These are phyloP conservation scores for Antheraea pernyi DNA, from an alignment of 1,140 invertebrate genomes.

Conservation along the genomic window DNA sequence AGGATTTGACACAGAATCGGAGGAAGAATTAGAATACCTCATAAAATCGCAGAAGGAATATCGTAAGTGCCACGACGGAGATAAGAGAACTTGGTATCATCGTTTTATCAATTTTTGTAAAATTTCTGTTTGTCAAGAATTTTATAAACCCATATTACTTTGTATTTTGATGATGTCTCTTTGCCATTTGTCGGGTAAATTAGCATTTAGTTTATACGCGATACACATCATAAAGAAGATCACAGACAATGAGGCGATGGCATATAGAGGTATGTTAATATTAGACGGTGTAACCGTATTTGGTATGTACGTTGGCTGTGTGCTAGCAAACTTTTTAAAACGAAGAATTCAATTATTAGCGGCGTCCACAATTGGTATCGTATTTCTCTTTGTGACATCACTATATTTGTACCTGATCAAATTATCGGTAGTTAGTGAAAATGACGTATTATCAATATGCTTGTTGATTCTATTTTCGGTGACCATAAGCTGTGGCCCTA, in stretches of 20 bases:
- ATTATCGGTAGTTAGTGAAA: constrained; percentile 23
- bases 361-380: constrained; percentile 23
- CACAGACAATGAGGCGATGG: constrained; percentile 28
- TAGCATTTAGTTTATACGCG: constrained; percentile 35
- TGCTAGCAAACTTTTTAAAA: constrained; percentile 30
- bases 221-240: constrained; percentile 35
- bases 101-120: constrained; percentile 15
- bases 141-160: constrained; percentile 35
- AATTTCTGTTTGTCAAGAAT: constrained; percentile 21
- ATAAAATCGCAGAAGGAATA: constrained; percentile 27
- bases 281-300: constrained; percentile 39
- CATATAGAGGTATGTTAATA: constrained; percentile 39
- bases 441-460: constrained; percentile 27
- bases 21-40: constrained; percentile 32
- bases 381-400: constrained; percentile 33
- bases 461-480: constrained; percentile 35
- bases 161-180: constrained; percentile 25
- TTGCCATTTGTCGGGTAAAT: constrained; percentile 35
- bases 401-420: constrained; percentile 32
- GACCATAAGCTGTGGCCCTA: constrained; percentile 32
- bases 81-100: constrained; percentile 3
- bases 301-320: constrained; percentile 35
- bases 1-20: constrained; percentile 25
- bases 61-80: constrained; percentile 7
- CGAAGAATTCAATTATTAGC: constrained; percentile 30